Evolutionary conservation across 2,113 vertebrate species (phyloP), one percentile per base, ranked within the genome.

Genomic region (Podilymbus podiceps): DNA sequence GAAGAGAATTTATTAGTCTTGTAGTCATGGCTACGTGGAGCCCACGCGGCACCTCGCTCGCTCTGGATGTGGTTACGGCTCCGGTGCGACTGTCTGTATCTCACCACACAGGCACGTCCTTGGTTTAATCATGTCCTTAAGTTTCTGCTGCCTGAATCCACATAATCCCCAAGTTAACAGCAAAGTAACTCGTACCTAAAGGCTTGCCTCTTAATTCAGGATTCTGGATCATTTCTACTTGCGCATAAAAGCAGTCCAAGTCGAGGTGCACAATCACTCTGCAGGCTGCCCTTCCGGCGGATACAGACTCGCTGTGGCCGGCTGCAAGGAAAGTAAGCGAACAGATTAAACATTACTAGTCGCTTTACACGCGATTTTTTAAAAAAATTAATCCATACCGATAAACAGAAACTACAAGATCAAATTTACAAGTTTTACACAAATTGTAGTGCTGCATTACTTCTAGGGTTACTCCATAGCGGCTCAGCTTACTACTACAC

Each of bases 161-260:
- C 13, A 2, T 11, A 11, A 60, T 22, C 44, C 44, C 40, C 53
- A 56, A 10, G 64, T 28, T 8, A 80, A 46, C 17, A 28, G 40
- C 24, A 19, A 78, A 58, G 52, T 28, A 68, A 52, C 46, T 74
- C 97, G 0, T 98, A 99, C 99, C 99, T 97, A 99, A 93, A 96
- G 99, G 99, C 64, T 98, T 98, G 60, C 96, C 96, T 96, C 98
- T 98, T 55, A 99, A 93, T 31, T 98, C 97, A 31, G 99, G 99
- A 79, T 99, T 98, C 62, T 97, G 98, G 92, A 99, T 98, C 98
- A 99, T 99, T 97, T 99, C 99, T 68, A 99, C 99, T 96, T 99
- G 99, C 5, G 99, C 99, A 15, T 99, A 99, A 96, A 99, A 99
- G 88, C 99, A 99, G 87, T 99, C 99, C 97, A 99, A 81, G 94